Base-by-base conservation (phyloP, 2,888 invertebrate species). In the Meteorus colon region DNA sequence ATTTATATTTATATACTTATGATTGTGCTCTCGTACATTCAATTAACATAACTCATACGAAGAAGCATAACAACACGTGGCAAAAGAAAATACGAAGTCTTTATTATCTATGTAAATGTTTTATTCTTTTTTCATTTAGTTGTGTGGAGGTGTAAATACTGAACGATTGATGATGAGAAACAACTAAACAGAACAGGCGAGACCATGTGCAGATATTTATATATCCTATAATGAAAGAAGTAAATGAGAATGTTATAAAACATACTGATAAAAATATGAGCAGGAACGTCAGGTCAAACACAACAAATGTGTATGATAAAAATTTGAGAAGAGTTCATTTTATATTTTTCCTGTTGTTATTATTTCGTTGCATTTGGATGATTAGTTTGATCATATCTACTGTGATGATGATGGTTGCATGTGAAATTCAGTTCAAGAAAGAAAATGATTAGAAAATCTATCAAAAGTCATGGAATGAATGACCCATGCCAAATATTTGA, bases 41-140 rank as follows among this genome's bases (percentile, higher is more conserved):
- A 87, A 87, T 87, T 87, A 87, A 84, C 86, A 87, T 87, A 87
- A 87, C 87, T 87, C 86, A 84, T 83, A 81, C 78, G 81, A 78
- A 76, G 76, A 82, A 83, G 62, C 67, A 63, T 72, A 72, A 77
- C 59, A 67, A 67, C 66, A 45, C 37, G 77, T 41, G 45, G 70
- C 67, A 73, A 66, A 69, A 79, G 73, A 72, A 37, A 63, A 2
- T 41, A 37, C 55, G 29, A 34, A 8, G 41, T 37, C 27, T 60
- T 74, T 27, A 34, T 69, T 55, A 19, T 69, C 29, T 34, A 31
- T 31, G 6, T 16, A 3, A 4, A n/a, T 48, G 16, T 48, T 4
- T n/a, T 68, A 48, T 27, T 70, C 16, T n/a, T 48, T 16, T 48
- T 48, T 48, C 4, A 4, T 48, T 48, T 3, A 2, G 10, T 55